Evolutionary conservation across 2,888 invertebrate genomes (phyloP).

Genomic region (Steinernema carpocapsae): DNA sequence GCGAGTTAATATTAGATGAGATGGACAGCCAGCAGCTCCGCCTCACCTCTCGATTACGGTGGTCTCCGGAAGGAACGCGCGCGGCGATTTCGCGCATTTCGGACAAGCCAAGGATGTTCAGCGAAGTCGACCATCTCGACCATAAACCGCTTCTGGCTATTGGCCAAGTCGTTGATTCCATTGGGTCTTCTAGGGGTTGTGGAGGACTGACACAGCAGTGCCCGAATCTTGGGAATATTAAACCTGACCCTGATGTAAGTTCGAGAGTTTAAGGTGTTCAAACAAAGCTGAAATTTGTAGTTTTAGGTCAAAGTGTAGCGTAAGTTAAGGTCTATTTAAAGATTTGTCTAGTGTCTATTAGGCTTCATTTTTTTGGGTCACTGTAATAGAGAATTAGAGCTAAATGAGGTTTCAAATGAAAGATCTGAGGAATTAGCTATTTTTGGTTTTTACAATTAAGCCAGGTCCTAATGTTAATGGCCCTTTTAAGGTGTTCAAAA

Average conservation of each 20-base stretch:
- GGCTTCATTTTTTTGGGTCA: no score
- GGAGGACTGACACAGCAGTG: background rate
- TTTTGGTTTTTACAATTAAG: no score
- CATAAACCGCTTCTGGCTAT: constrained; percentile 52
- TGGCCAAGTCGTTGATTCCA: constrained; percentile 58
- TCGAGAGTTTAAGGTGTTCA: background rate
- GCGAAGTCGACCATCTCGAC: constrained; percentile 18
- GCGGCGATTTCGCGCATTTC: constrained; percentile 33
- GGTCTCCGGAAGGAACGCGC: background rate
- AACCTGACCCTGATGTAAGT: constrained; percentile 27
- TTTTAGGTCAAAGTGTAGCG: no score
- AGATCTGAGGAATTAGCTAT: no score
- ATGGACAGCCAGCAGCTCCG: background rate
- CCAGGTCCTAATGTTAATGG: no score
- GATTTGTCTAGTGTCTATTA: no score
- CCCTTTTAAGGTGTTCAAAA: no score
- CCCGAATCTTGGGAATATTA: background rate
- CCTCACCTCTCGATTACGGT: constrained; percentile 29
- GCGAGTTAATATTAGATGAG: constrained; percentile 33
- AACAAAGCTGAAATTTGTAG: no score
- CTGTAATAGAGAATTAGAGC: no score
- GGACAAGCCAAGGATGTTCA: background rate
- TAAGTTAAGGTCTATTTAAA: no score
- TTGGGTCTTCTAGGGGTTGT: constrained; percentile 41
- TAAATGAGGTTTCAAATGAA: no score